phyloP scores from a whole-genome alignment of 2,113 vertebrate genomes.

The Chaetops frenatus region DNA sequence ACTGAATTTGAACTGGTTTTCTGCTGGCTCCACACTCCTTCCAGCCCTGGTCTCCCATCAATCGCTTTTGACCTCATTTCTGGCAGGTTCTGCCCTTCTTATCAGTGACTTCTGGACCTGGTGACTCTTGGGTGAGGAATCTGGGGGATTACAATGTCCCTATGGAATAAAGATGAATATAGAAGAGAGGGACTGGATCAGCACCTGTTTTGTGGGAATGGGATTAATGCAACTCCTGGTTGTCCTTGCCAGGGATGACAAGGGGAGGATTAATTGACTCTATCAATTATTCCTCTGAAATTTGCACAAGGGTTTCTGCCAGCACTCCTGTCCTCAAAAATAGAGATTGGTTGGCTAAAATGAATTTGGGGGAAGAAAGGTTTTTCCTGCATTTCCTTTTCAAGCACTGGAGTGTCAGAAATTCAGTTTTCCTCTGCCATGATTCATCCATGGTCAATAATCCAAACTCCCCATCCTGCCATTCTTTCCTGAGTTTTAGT shows the following conservation, averaged over 20 bases:
- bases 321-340: neutral
- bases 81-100: neutral
- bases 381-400: neutral
- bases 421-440: neutral
- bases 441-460: neutral
- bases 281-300: neutral
- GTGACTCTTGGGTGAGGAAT: neutral
- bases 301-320: neutral
- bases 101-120: neutral
- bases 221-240: neutral
- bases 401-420: neutral
- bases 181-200: neutral
- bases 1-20: neutral
- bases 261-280: neutral
- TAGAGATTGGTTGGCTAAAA: neutral
- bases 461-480: neutral
- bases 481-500: neutral
- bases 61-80: accelerated
- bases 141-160: neutral
- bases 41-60: neutral
- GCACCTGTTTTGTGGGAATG: neutral
- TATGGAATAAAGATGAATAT: neutral
- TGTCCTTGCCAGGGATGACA: neutral
- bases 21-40: neutral
- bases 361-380: neutral